phyloP scores from a whole-genome alignment of 2,113 vertebrate genomes.

The Sylvia atricapilla region DNA sequence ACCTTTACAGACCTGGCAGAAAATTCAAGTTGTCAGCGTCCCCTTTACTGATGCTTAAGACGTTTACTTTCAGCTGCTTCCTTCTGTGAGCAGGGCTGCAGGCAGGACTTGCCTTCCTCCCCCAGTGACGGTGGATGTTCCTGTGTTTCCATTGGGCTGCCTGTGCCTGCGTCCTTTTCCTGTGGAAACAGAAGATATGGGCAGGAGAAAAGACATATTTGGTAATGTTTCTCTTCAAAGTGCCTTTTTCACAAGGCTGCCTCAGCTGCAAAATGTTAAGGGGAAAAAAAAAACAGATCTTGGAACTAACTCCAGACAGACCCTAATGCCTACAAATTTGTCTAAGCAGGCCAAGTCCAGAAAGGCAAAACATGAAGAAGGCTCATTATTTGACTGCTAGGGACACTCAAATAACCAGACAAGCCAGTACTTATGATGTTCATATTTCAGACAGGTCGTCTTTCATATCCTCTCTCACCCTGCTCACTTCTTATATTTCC shows the following conservation, averaged over 20 bases:
- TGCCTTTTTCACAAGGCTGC: slow-evolving; percentile 69
- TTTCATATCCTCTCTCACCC: slow-evolving; percentile 57
- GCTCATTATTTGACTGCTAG: slow-evolving; percentile 73
- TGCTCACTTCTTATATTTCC: slow-evolving; percentile 18
- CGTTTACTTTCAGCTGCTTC: slow-evolving; percentile 32
- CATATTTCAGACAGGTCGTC: slow-evolving; percentile 58
- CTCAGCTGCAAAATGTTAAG: slow-evolving; percentile 78
- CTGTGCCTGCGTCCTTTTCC: slow-evolving; percentile 62
- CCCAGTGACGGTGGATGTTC: background rate
- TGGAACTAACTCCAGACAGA: slow-evolving; percentile 83
- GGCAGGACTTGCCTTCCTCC: slow-evolving; percentile 14
- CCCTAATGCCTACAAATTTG: slow-evolving; percentile 78
- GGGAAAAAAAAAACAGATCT: slow-evolving; percentile 61
- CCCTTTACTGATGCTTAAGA: background rate
- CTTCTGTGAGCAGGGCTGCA: slow-evolving; percentile 24
- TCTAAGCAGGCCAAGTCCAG: slow-evolving; percentile 73
- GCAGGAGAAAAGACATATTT: slow-evolving; percentile 78
- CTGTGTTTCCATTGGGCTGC: slow-evolving; percentile 53
- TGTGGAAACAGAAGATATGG: slow-evolving; percentile 76
- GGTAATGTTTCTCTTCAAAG: slow-evolving; percentile 75
- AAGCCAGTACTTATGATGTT: slow-evolving; percentile 68
- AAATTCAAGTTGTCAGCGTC: background rate
- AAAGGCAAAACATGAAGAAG: slow-evolving; percentile 77
- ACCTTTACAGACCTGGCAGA: background rate
- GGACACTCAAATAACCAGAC: slow-evolving; percentile 74